Evolutionary conservation across 2,888 invertebrate species (phyloP).

Genomic region (Antheraea yamamai): DNA sequence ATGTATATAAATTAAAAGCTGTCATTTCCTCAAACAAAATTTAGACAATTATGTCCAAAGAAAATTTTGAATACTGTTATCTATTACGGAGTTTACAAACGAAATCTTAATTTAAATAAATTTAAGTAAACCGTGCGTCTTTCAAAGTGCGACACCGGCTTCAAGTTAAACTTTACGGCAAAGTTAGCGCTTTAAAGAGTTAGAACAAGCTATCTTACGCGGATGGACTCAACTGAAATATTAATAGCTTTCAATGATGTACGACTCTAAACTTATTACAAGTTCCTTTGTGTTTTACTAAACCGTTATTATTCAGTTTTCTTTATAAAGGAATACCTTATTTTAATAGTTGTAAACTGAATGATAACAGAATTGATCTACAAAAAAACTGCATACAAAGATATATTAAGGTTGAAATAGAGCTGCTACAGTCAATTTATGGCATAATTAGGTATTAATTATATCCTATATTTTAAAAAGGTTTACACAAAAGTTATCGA

Average conservation of each 20-base stretch:
- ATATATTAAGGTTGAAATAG: too few relatives aligned
- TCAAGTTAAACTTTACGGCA: conserved; percentile 32
- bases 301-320: not conserved
- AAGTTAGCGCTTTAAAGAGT: conserved; percentile 38
- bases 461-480: too few relatives aligned
- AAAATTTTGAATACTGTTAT: not conserved
- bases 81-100: not conserved
- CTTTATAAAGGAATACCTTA: not conserved
- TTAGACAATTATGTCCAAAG: not conserved
- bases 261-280: conserved; percentile 22
- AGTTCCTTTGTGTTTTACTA: conserved; percentile 12
- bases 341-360: not conserved
- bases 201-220: conserved; percentile 37
- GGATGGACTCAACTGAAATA: conserved; percentile 39
- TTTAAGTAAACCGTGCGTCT: conserved; percentile 20
- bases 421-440: too few relatives aligned
- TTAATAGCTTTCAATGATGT: conserved; percentile 35
- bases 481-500: too few relatives aligned
- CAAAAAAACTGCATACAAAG: too few relatives aligned
- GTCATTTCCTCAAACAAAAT: not conserved
- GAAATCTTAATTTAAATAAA: conserved; percentile 15
- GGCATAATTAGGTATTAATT: too few relatives aligned
- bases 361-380: not conserved
- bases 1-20: not conserved
- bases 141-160: conserved; percentile 21